These are phyloP conservation scores for Anoplophora glabripennis DNA, from an alignment of 1,140 invertebrate species.

Conservation along the genomic window DNA sequence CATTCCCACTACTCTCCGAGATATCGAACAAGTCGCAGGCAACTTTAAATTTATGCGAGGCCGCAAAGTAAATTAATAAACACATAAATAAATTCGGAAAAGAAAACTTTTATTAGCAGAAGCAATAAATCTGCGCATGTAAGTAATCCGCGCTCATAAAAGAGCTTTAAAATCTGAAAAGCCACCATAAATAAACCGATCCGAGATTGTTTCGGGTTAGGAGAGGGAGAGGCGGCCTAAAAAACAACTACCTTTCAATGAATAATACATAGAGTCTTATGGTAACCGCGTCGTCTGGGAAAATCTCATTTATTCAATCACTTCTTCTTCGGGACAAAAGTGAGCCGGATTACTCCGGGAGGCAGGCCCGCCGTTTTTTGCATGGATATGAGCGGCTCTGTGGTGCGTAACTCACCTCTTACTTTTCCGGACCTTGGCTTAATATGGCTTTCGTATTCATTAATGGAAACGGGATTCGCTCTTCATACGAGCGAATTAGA, in stretches of 20 bases:
- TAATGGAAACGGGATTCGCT: too few species aligned
- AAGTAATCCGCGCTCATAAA: constrained; percentile 21
- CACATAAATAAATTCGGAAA: not conserved
- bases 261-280: constrained; percentile 30
- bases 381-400: too few species aligned
- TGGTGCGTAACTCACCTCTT: too few species aligned
- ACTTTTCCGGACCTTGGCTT: too few species aligned
- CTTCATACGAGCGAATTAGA: too few species aligned
- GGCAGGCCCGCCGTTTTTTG: too few species aligned
- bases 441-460: too few species aligned
- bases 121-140: not conserved
- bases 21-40: too few species aligned
- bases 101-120: constrained; percentile 8
- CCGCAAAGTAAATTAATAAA: too few species aligned
- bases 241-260: constrained; percentile 25
- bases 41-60: too few species aligned
- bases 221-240: constrained; percentile 16
- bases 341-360: not conserved
- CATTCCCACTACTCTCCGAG: too few species aligned
- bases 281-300: constrained; percentile 31
- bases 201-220: constrained; percentile 12
- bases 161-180: constrained; percentile 15
- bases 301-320: constrained; percentile 38
- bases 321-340: constrained; percentile 20
- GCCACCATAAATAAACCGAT: constrained; percentile 22